Evolutionary conservation across 2,113 vertebrate species (phyloP).

Genomic region (Melanostigma gelatinosum): DNA sequence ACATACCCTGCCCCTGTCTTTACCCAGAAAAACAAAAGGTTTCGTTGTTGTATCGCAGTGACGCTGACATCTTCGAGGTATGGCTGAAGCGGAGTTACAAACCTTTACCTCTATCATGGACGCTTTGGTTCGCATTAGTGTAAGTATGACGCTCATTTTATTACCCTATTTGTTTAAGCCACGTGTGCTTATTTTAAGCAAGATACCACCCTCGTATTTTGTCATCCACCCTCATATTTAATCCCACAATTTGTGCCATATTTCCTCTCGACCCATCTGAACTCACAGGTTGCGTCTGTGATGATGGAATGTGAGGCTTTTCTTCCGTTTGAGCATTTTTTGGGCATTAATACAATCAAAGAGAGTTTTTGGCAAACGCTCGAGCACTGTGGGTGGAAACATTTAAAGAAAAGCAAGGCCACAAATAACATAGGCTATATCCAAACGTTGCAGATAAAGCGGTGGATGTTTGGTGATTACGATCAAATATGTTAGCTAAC

Average conservation of each 20-base stretch:
- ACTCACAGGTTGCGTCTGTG: not conserved
- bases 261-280: not conserved
- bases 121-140: conserved; percentile 92
- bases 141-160: conserved; percentile 80
- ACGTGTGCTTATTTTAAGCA: conserved; percentile 6
- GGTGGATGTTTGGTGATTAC: not conserved
- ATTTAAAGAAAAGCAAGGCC: conserved; percentile 3
- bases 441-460: not conserved
- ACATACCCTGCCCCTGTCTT: conserved; percentile 2
- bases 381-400: not conserved
- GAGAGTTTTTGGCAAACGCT: not conserved
- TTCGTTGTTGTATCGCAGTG: not conserved
- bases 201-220: not conserved
- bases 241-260: not conserved
- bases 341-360: conserved; percentile 1
- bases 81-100: conserved; percentile 93
- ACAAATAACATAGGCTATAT: not conserved
- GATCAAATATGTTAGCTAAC: not conserved
- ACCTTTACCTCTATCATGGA: conserved; percentile 95
- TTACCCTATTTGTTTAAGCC: conserved; percentile 7
- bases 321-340: not conserved
- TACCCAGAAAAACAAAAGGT: not conserved
- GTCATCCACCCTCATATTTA: not conserved
- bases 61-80: conserved; percentile 56
- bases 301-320: conserved; percentile 6